Percentiles rank a stretch among this genome's conserved stretches.
phyloP scores from a whole-genome alignment of 2,797 vertebrate species.

The Sebastes aleutianus region DNA sequence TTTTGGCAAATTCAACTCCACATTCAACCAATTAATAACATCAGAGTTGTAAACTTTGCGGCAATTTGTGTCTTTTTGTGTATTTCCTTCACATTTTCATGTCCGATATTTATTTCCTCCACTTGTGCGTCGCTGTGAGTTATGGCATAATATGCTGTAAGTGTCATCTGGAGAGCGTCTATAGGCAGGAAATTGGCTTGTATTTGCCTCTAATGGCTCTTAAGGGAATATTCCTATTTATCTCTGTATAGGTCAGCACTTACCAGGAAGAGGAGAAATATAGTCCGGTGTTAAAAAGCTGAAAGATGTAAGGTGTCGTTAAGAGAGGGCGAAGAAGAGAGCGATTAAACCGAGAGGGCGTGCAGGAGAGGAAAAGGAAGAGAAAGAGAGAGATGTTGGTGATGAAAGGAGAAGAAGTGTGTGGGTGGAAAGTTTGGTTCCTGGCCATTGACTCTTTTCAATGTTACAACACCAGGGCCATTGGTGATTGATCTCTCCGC shows the following conservation, averaged over 20 bases:
- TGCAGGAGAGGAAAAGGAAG: background rate
- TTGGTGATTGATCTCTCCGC: slow-evolving; percentile 55
- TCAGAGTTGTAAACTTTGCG: slow-evolving; percentile 17
- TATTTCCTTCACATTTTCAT: slow-evolving; percentile 29
- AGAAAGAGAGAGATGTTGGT: slow-evolving; percentile 26
- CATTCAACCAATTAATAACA: background rate
- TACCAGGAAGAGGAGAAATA: slow-evolving; percentile 50
- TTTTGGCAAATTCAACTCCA: background rate
- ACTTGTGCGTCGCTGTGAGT: slow-evolving; percentile 39
- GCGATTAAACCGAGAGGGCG: slow-evolving; percentile 1
- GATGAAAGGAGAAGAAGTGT: slow-evolving; percentile 41
- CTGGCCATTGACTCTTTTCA: slow-evolving; percentile 64
- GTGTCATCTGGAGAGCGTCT: slow-evolving; percentile 56
- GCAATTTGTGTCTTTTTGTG: slow-evolving; percentile 28
- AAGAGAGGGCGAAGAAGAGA: slow-evolving; percentile 5
- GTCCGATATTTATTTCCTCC: slow-evolving; percentile 36
- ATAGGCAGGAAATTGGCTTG: slow-evolving; percentile 57
- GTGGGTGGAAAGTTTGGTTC: slow-evolving; percentile 70
- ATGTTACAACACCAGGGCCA: slow-evolving; percentile 54
- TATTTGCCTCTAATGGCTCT: slow-evolving; percentile 66
- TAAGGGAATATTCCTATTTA: slow-evolving; percentile 64
- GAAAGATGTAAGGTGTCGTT: slow-evolving; percentile 46
- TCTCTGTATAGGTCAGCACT: slow-evolving; percentile 64
- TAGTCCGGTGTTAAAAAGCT: slow-evolving; percentile 28
- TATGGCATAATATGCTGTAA: slow-evolving; percentile 52